Percentiles rank a stretch among this genome's conserved stretches.
phyloP scores from a whole-genome alignment of 2,888 invertebrate genomes.

The Andrena marginata region DNA sequence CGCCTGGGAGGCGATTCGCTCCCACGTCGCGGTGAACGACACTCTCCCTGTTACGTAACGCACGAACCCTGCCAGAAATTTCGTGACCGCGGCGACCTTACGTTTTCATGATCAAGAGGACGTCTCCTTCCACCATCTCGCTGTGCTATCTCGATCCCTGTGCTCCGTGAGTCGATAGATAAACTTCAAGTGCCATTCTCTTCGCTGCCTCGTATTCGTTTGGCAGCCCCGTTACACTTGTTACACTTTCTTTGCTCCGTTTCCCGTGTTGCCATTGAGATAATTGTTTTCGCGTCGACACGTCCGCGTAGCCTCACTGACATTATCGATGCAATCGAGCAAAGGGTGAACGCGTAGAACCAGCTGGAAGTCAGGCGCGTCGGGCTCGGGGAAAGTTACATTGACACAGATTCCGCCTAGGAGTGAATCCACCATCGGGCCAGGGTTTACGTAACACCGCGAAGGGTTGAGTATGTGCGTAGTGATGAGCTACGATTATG shows the following conservation, averaged over 20 bases:
- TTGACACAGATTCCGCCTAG: slow-evolving; percentile 20
- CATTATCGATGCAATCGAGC: background rate
- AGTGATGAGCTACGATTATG: slow-evolving; percentile 21
- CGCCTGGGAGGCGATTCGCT: background rate
- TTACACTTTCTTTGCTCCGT: too few relatives aligned
- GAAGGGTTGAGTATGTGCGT: background rate
- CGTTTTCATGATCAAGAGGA: background rate
- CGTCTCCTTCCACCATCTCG: too few relatives aligned
- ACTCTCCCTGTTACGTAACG: slow-evolving; percentile 36
- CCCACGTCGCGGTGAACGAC: slow-evolving; percentile 28
- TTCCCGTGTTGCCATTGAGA: too few relatives aligned
- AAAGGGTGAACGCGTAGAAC: background rate
- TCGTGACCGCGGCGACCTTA: background rate
- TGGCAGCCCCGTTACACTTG: too few relatives aligned
- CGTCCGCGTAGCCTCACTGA: too few relatives aligned
- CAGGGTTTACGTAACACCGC: slow-evolving; percentile 31
- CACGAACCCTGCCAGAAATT: slow-evolving; percentile 2
- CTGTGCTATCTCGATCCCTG: too few relatives aligned
- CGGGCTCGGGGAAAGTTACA: background rate
- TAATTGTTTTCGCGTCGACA: too few relatives aligned
- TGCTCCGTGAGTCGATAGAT: too few relatives aligned
- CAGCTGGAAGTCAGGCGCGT: slow-evolving; percentile 13
- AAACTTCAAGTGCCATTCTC: too few relatives aligned
- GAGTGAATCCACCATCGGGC: slow-evolving; percentile 10
- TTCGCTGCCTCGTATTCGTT: too few relatives aligned